Base-by-base conservation (phyloP, 2,113 vertebrate species). In the Cygnus atratus region DNA sequence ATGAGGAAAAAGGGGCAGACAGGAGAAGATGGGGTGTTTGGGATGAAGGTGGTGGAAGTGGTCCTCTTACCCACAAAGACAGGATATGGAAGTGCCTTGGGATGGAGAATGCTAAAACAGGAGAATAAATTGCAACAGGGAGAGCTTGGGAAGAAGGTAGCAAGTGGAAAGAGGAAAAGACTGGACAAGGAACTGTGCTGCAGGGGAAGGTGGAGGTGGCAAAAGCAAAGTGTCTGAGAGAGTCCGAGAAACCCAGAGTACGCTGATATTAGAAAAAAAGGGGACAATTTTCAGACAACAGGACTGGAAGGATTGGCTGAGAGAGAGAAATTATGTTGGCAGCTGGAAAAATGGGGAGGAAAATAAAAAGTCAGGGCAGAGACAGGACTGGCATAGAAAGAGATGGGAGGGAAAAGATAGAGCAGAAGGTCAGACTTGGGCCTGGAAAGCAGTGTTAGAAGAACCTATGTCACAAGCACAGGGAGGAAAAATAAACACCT, bases 211-310 rank as follows among this genome's bases (percentile, higher is more conserved):
- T 44, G 29, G 22, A 84, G 14, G 39, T 46, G 82, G 10, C 13
- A 87, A 72, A 72, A 95, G 75, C 16, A 73, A 83, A 84, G 67
- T 1, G 1, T 0, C 0, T 48, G 44, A 67, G n/a, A 81, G 33
- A 43, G 79, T 43, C 21, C 76, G 68, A 61, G 35, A 20, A 87
- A 16, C 54, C 35, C 54, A 65, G 63, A 80, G 26, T 9, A 39
- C 5, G 4, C n/a, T 71, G 54, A 50, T 43, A 21, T 0, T 1
- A 35, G 17, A 39, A 21, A n/a, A n/a, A 13, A 5, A 28, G 10
- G 10, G 44, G 25, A 7, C 12, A 82, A 88, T 54, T 35, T 63
- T 72, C 48, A 35, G 14, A n/a, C 43, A 22, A 4, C 8, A 82
- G 29, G 12, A 3, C n/a, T 80, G 70, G 29, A 71, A 82, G 52